Evolutionary conservation across 2,113 vertebrate species (phyloP).

Genomic region (Paramisgurnus dabryanus): DNA sequence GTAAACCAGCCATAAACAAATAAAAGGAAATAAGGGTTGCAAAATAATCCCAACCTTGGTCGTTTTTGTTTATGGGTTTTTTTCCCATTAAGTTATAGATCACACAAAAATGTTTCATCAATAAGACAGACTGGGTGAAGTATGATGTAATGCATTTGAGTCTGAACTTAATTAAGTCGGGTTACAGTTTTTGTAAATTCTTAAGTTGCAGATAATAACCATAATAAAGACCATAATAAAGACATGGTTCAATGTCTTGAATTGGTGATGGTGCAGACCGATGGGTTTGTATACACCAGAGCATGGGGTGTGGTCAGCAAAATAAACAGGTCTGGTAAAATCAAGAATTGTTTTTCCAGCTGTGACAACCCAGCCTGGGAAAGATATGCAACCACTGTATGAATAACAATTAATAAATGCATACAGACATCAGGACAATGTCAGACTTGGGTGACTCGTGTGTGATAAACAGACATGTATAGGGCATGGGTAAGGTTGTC

Average conservation of each 20-base stretch:
- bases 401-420: slow-evolving; percentile 49
- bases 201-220: too few relatives aligned
- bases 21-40: slow-evolving; percentile 21
- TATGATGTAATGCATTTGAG: slow-evolving; percentile 10
- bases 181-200: too few relatives aligned
- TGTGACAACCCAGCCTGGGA: slow-evolving; percentile 75
- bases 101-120: background rate
- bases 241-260: background rate
- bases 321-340: slow-evolving; percentile 61
- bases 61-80: background rate
- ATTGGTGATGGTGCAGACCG: slow-evolving; percentile 21
- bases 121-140: background rate
- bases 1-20: slow-evolving; percentile 35
- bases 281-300: slow-evolving; percentile 50
- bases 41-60: slow-evolving; percentile 18
- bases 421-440: slow-evolving; percentile 7
- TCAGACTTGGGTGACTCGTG: background rate
- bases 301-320: background rate
- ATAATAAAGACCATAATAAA: too few relatives aligned
- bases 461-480: background rate
- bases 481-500: background rate
- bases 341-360: slow-evolving; percentile 78
- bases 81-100: background rate
- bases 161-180: background rate
- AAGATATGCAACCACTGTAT: slow-evolving; percentile 58